Base-by-base conservation (phyloP, 2,888 invertebrate genomes). In the Watsonalla binaria region DNA sequence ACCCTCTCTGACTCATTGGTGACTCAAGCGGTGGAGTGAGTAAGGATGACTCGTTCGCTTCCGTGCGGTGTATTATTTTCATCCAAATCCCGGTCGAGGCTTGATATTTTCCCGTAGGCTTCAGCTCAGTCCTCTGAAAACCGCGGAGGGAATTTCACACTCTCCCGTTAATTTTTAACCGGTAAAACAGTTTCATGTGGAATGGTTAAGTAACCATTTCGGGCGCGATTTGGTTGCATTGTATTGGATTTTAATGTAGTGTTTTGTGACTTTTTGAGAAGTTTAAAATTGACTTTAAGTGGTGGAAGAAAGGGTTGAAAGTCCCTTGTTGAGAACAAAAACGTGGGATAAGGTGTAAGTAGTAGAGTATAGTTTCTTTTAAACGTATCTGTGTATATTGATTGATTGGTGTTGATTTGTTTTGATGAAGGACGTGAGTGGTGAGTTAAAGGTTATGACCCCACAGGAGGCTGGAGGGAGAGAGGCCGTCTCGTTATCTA, bases 51-150 rank as follows among this genome's bases (percentile, higher is more conserved):
- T 57, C 54, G 52, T 58, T 59, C 67, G 59, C 62, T 61, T 68
- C 66, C 55, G 58, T 54, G 58, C 50, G 51, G 53, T 65, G 70
- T 72, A 70, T 73, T 76, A 76, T 78, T 84, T 81, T 78, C 76
- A 79, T 74, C 77, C 62, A 74, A 76, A 78, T 84, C 89, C 87
- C 84, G 84, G 84, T 76, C 78, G 82, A 81, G 83, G 86, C 83
- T 85, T 82, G 76, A 81, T 77, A 80, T 86, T 88, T 86, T 89
- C 86, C 86, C 79, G 86, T 85, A 87, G 85, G 82, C 81, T 85
- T 81, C 77, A 78, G 75, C 74, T 83, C 83, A 88, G 87, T 90
- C 72, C 74, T 68, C 82, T 82, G 78, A 78, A 82, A 74, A 68
- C 61, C 71, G 71, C 65, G 64, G 70, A 56, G 75, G 64, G 72